Base-by-base conservation (phyloP, 2,113 vertebrate species). In the Zapornia atra region DNA sequence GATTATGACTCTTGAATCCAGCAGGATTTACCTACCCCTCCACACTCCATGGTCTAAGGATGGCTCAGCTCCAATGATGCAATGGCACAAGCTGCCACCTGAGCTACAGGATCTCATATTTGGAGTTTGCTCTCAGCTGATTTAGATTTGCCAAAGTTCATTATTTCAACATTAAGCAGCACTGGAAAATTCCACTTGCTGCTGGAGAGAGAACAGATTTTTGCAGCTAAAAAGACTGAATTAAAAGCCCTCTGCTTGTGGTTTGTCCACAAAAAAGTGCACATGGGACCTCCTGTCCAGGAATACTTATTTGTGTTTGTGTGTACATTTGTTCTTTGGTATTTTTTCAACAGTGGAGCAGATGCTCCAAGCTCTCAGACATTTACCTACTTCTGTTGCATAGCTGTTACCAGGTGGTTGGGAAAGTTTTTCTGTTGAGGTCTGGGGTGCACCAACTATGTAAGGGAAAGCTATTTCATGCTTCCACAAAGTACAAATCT, bases 131-230 rank as follows among this genome's bases (percentile, higher is more conserved):
- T 91, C 88, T 92, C 66, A 34, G 69, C 57, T 90, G 73, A 92
- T 88, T 88, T 69, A 92, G 88, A 82, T 95, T 96, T 96, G 69
- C 95, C 95, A 93, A 93, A 95, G 95, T 96, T 94, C 96, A 79
- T 84, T 89, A 95, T 96, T 97, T 96, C 96, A 93, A 96, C 92
- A 96, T 92, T 68, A 87, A 54, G 61, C 83, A 84, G 31, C 40
- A 4, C 80, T 96, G 96, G 95, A 97, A 97, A 96, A 93, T 96
- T 97, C 92, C 90, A 84, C 61, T 89, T 38, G 7, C 40, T 84
- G 57, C 60, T 86, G 25, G n/a, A 86, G 18, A 86, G 34, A 59
- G 24, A 86, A 66, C 14, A 77, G 70, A 73, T 64, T 82, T 89
- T 60, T 96, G 57, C 60, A 78, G 48, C 29, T 64, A 64, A 75